Evolutionary conservation across 2,888 invertebrate species (phyloP), one percentile per base, ranked within the genome.

Genomic region (Bruchidius siliquastri): DNA sequence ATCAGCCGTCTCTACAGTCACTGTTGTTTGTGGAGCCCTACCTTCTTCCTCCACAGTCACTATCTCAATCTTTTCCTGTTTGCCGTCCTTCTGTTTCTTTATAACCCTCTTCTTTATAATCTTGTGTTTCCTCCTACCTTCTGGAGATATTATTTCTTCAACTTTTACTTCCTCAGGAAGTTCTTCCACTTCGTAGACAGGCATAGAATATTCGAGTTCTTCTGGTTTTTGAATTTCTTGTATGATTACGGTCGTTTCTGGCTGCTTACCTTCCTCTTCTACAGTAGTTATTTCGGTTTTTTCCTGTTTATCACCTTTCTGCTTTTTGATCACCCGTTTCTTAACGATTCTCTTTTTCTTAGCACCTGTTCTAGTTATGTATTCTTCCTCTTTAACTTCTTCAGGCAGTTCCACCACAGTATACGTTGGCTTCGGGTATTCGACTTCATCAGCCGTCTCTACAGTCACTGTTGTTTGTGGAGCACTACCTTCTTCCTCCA

Each of bases 301-400:
- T 77, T 85, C 84, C 75, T 85, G 74, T 82, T 77, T 80, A 20
- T 72, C 81, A 66, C 80, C 83, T 72, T 81, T 82, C 21, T 77
- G 81, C 76, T 82, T 86, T 82, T 78, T 83, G 80, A 75, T 82
- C 72, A 79, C 84, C 82, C 86, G 82, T 78, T 88, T 88, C 76
- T 87, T 88, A 20, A 89, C 87, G 0, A 87, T 82, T 74, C 87
- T 86, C 8, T 78, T 83, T 82, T 79, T 80, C 20, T 74, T 68
- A 21, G 75, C 73, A 30, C 76, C 13, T 74, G 78, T 77, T 72
- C 83, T 80, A 22, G 80, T 76, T 67, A 81, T 77, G 21, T 80
- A 73, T 70, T 78, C 76, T 20, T 76, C 75, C 73, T 77, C 77
- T 75, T 77, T 72, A 22, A 75, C 68, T 68, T 79, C 76, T 69